Evolutionary conservation across 2,888 invertebrate genomes (phyloP).

Genomic region (Apotomis turbidana): DNA sequence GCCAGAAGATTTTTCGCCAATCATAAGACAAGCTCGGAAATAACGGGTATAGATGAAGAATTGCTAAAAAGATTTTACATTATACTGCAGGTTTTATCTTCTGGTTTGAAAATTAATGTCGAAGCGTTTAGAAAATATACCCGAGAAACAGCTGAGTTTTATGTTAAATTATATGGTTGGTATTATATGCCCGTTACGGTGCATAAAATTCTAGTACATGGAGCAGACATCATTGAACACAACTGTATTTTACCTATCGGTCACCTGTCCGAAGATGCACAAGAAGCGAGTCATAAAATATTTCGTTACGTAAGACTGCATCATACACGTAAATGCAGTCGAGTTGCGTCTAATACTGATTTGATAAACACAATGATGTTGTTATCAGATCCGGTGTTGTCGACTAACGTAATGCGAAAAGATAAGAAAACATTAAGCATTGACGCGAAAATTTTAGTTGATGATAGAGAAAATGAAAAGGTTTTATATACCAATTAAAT

Average conservation of each 20-base stretch:
- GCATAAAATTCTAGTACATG: neutral
- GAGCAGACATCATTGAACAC: neutral
- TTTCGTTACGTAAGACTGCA: neutral
- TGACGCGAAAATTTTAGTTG: neutral
- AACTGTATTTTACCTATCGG: neutral
- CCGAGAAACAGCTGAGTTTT: neutral
- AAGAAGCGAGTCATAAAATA: neutral
- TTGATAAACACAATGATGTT: slow-evolving; percentile 7
- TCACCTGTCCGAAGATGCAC: neutral
- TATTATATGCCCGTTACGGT: neutral
- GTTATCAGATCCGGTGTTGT: slow-evolving; percentile 1
- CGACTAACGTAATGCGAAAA: neutral
- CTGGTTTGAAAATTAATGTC: neutral
- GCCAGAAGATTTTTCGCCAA: neutral
- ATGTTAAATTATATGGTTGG: neutral
- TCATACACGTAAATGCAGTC: slow-evolving; percentile 7
- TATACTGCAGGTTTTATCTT: neutral
- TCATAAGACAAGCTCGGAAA: neutral
- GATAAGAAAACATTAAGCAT: slow-evolving; percentile 1
- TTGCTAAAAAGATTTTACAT: neutral
- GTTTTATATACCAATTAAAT: slow-evolving; percentile 10
- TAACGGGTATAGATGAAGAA: neutral
- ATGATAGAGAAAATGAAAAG: neutral
- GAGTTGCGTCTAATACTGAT: neutral
- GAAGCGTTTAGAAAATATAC: neutral